A percentile compares a stretch with the other conserved stretches of the same genome.
Conservation (phyloP, 2,797 vertebrate genomes). For the Rhinichthys osculus region DNA sequence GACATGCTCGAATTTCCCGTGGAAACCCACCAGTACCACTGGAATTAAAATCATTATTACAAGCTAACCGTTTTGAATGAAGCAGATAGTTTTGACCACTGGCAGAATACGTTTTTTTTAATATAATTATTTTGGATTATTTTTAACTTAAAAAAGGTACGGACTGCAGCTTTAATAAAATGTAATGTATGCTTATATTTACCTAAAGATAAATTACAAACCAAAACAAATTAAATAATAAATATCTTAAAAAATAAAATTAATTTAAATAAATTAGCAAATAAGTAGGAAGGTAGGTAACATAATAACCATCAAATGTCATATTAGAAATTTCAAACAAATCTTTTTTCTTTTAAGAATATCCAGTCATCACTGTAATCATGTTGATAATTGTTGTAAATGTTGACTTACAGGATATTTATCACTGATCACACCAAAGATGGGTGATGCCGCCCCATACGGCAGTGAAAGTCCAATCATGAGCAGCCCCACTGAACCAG, state of each 20-base stretch:
- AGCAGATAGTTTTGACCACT: no score
- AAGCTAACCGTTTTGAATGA: no score
- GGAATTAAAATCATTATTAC: no score
- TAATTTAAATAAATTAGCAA: background rate
- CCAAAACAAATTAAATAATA: background rate
- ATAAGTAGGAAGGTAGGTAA: background rate
- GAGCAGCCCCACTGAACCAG: constrained; percentile 89
- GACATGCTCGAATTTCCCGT: no score
- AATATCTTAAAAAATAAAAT: background rate
- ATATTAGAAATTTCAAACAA: background rate
- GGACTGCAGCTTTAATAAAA: no score
- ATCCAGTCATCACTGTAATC: no score
- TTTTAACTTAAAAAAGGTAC: no score
- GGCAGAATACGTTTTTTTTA: no score
- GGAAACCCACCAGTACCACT: no score
- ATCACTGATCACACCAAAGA: constrained; percentile 88
- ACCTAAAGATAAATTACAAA: background rate
- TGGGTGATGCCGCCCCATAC: constrained; percentile 86
- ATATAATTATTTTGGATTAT: no score
- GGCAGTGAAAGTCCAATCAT: constrained; percentile 89
- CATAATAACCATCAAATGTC: background rate
- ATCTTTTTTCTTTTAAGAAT: background rate
- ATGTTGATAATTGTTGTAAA: background rate
- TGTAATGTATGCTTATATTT: background rate
- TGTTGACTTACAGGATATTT: constrained; percentile 86